phyloP scores from a whole-genome alignment of 2,888 invertebrate genomes.

The Dasypolia templi region DNA sequence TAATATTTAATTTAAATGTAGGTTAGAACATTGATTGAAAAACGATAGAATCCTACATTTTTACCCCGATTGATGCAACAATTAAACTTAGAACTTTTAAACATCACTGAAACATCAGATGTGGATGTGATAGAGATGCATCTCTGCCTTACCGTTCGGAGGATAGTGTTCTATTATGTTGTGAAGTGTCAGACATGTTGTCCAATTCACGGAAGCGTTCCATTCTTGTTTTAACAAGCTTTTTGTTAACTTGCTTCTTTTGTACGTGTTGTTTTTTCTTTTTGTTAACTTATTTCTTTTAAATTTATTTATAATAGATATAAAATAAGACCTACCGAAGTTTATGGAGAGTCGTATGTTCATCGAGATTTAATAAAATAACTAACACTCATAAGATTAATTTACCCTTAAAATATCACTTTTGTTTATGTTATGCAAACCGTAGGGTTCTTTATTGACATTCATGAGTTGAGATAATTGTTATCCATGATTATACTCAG shows the following conservation, averaged over 20 bases:
- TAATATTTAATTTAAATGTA: conserved; percentile 11
- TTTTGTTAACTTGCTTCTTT: neutral
- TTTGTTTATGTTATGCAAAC: neutral
- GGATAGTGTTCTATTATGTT: neutral
- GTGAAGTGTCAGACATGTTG: neutral
- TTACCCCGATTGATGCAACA: neutral
- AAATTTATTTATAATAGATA: neutral
- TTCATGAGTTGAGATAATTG: too few relatives aligned
- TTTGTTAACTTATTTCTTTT: neutral
- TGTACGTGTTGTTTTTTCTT: neutral
- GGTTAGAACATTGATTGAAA: conserved; percentile 12
- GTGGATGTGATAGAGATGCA: neutral
- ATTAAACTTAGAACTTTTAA: too few relatives aligned
- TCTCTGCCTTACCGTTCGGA: neutral
- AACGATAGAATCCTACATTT: conserved; percentile 1
- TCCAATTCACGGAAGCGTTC: neutral
- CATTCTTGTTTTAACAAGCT: neutral
- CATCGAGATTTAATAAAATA: neutral
- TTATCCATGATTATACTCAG: neutral
- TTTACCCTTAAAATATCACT: neutral
- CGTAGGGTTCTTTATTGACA: too few relatives aligned
- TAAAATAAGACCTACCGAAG: neutral
- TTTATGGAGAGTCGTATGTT: neutral
- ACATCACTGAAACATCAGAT: too few relatives aligned
- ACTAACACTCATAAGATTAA: neutral